Conservation (phyloP, 2,797 vertebrate species). For the Ficedula albicollis region DNA sequence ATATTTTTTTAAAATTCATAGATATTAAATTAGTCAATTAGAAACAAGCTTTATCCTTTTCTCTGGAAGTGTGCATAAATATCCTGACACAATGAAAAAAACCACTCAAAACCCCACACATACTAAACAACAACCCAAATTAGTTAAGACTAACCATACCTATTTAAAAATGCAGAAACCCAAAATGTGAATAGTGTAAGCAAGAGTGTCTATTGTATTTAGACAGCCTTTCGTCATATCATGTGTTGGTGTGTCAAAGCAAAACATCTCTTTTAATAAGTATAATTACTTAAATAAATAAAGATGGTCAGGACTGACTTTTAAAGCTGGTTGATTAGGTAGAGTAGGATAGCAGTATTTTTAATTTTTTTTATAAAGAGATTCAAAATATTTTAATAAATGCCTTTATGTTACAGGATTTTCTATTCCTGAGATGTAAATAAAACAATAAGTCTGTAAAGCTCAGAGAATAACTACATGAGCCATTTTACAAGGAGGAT, state of each 20-base stretch:
- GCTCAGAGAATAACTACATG: constrained; percentile 48
- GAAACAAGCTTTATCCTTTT: not conserved
- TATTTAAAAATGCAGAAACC: not conserved
- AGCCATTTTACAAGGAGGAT: constrained; percentile 61
- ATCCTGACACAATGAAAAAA: not conserved
- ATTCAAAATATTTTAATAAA: not conserved
- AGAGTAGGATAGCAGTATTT: not conserved
- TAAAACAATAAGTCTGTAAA: constrained; percentile 63
- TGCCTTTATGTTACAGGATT: not conserved
- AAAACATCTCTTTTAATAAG: not conserved
- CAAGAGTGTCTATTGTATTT: not conserved
- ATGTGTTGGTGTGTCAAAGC: not conserved
- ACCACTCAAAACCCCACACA: not conserved
- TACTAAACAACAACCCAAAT: not conserved
- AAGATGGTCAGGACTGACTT: not conserved
- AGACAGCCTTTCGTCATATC: not conserved
- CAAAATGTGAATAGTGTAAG: not conserved
- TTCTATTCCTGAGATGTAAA: constrained; percentile 58
- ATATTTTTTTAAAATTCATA: not conserved
- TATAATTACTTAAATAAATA: not conserved
- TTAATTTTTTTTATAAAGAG: not conserved
- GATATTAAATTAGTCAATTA: not conserved
- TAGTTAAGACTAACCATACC: not conserved
- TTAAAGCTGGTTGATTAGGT: not conserved
- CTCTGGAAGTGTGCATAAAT: not conserved